phyloP scores from a whole-genome alignment of 1,140 invertebrate species.

The Sesamia nonagrioides region DNA sequence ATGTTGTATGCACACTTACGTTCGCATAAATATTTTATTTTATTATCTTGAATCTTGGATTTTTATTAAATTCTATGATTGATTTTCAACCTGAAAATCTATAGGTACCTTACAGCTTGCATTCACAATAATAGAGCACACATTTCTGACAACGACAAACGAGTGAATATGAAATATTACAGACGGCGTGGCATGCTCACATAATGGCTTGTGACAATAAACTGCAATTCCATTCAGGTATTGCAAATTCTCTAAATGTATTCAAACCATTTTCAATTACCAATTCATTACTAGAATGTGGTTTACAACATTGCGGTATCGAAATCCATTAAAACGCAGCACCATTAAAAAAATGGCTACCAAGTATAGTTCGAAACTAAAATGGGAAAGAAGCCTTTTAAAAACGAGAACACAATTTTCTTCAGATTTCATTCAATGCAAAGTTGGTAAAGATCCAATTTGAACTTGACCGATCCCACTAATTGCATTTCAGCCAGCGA shows the following conservation, averaged over 20 bases:
- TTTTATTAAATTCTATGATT: no score
- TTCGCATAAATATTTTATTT: no score
- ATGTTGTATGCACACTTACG: no score
- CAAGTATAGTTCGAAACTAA: slow-evolving; percentile 13
- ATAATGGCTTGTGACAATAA: neutral
- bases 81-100: no score
- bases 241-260: slow-evolving; percentile 3
- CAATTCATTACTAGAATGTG: slow-evolving; percentile 20
- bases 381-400: slow-evolving; percentile 11
- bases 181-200: neutral
- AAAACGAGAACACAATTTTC: slow-evolving; percentile 25
- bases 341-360: slow-evolving; percentile 17
- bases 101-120: no score
- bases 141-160: no score
- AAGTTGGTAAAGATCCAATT: slow-evolving; percentile 42
- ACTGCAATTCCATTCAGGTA: neutral
- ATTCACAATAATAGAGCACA: no score
- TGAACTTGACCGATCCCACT: slow-evolving; percentile 43
- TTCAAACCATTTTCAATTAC: slow-evolving; percentile 9
- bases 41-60: no score
- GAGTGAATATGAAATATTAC: neutral
- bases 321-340: slow-evolving; percentile 14
- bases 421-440: slow-evolving; percentile 38
- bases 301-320: slow-evolving; percentile 12
- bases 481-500: slow-evolving; percentile 30